Base-by-base conservation (phyloP, 2,797 vertebrate genomes). In the Platalea minor region DNA sequence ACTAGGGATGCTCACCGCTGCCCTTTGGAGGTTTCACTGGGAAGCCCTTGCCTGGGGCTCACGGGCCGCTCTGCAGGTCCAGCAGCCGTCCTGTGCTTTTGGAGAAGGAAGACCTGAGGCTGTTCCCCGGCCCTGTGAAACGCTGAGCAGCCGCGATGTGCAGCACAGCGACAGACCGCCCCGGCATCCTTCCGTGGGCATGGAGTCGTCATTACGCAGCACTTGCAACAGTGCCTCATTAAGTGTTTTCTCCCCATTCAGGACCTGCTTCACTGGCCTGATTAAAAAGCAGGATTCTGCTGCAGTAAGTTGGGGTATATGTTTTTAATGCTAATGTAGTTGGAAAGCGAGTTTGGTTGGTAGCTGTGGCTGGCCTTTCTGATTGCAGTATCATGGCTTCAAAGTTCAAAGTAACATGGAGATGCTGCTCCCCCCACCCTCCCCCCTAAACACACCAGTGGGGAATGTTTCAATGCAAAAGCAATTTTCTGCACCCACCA, bases 361-460 rank as follows among this genome's bases (percentile, higher is more conserved):
- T 76, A 88, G 92, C 93, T 95, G 83, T 78, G 93, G 88, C 74
- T 88, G 85, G 76, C 63, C 86, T 90, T 86, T 93, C 93, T 69
- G 41, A 83, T 65, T 37, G 56, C 37, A 64, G 68, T 43, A 39
- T 75, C 86, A 93, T 96, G 94, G 95, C 93, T 97, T 96, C 85
- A 68, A 69, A 91, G 51, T 80, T 88, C 67, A 50, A 63, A 80
- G 54, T 60, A 31, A 77, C 15, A 28, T 14, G 59, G 84, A 86
- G 67, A 45, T 57, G 43, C 59, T 80, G 73, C 48, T 68, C 26
- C 48, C 31, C 37, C 10, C 6, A 3, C 17, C 9, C 33, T 8
- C n/a, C 12, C 5, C 31, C 28, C 51, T 18, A 33, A 39, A 41
- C 51, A 59, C 61, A 67, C 17, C 70, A 25, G 12, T 19, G 75